Conservation (phyloP, 2,888 invertebrate species). For the Dryadula phaetusa region DNA sequence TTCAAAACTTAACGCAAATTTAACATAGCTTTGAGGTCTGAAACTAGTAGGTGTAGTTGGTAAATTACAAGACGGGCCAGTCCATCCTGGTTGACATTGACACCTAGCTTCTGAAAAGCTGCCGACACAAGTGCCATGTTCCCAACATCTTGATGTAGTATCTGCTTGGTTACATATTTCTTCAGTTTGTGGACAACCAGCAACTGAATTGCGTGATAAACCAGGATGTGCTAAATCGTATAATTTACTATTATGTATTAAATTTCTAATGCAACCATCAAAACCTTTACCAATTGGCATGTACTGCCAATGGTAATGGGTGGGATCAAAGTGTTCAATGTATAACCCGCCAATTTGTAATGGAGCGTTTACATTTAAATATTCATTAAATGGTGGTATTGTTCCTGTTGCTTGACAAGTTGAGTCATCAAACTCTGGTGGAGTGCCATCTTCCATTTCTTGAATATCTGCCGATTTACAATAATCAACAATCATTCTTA, state of each 20-base stretch:
- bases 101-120: conserved; percentile 95
- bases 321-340: conserved; percentile 94
- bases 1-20: conserved; percentile 97
- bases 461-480: conserved; percentile 95
- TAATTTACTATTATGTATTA: conserved; percentile 97
- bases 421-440: conserved; percentile 94
- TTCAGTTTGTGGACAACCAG: conserved; percentile 97
- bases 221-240: conserved; percentile 98
- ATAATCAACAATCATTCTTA: conserved; percentile 96
- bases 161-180: conserved; percentile 95
- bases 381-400: conserved; percentile 97
- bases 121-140: conserved; percentile 97
- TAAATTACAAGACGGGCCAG: conserved; percentile 93
- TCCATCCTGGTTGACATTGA: conserved; percentile 97
- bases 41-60: conserved; percentile 96
- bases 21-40: conserved; percentile 97
- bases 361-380: conserved; percentile 97
- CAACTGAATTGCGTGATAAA: conserved; percentile 91
- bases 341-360: conserved; percentile 97
- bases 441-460: conserved; percentile 95
- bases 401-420: conserved; percentile 95
- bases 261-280: conserved; percentile 97
- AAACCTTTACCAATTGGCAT: conserved; percentile 96
- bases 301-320: conserved; percentile 95
- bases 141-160: conserved; percentile 93